These are phyloP conservation scores for Bombycilla garrulus DNA, from an alignment of 2,113 vertebrate species.

Conservation along the genomic window DNA sequence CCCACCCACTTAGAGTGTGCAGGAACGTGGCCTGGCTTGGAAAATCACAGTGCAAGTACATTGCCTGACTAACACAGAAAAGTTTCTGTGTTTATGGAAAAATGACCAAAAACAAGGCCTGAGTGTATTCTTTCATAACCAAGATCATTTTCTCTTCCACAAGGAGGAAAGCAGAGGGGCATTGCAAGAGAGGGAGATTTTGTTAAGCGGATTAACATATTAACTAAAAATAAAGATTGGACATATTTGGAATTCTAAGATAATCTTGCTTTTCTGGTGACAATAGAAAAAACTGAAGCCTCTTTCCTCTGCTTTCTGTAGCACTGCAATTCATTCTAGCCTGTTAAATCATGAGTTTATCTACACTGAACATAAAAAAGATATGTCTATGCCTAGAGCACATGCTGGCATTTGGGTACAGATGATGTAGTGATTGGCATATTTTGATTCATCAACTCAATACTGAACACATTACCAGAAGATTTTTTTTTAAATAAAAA, in stretches of 20 bases:
- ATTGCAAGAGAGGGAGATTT: slow-evolving; percentile 18
- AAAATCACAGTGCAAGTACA: neutral
- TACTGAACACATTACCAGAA: neutral
- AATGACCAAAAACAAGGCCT: neutral
- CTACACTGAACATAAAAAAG: neutral
- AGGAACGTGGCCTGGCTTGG: neutral
- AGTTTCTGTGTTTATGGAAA: neutral
- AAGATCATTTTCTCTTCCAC: neutral
- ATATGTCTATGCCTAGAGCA: neutral
- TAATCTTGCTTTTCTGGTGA: slow-evolving; percentile 25
- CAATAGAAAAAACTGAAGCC: neutral
- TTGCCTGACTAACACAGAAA: neutral
- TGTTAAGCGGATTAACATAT: slow-evolving; percentile 57
- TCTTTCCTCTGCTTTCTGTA: neutral
- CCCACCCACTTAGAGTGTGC: rapidly evolving
- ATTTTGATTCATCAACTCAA: neutral
- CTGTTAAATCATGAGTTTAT: neutral
- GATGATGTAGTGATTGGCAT: neutral
- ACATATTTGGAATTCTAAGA: slow-evolving; percentile 57
- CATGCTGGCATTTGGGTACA: neutral
- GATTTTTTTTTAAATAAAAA: neutral
- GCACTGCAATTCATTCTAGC: neutral
- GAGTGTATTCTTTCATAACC: slow-evolving; percentile 19
- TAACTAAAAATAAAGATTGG: slow-evolving; percentile 53
- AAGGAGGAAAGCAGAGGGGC: neutral